Evolutionary conservation across 2,797 vertebrate species (phyloP).

Genomic region (Channa striata): DNA sequence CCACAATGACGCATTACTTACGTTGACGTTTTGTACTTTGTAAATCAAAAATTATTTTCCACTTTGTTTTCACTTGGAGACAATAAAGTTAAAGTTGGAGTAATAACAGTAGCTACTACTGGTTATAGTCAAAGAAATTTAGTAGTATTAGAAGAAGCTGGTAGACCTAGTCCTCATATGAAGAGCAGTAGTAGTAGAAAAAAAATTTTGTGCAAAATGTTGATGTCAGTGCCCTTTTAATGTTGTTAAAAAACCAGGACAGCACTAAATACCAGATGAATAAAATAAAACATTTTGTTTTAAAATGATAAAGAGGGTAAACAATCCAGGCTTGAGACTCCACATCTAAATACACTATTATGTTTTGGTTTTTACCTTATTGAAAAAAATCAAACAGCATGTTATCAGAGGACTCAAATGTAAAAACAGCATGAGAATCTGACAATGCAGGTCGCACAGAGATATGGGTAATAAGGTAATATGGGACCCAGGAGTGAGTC

Average conservation of each 20-base stretch:
- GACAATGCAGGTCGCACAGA: neutral
- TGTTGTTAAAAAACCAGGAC: slow-evolving; percentile 1
- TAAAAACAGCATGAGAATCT: neutral
- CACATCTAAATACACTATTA: neutral
- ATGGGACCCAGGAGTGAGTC: neutral
- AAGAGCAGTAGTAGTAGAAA: too few species aligned
- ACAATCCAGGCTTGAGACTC: neutral
- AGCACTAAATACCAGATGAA: neutral
- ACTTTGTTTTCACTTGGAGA: too few species aligned
- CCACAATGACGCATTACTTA: neutral
- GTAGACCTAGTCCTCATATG: too few species aligned
- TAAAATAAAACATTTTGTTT: neutral
- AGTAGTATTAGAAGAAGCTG: too few species aligned
- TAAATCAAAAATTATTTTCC: too few species aligned
- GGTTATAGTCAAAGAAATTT: too few species aligned
- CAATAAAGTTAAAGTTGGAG: neutral
- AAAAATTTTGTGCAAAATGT: too few species aligned
- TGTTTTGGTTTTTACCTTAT: neutral
- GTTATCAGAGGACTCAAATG: neutral
- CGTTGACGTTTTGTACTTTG: neutral
- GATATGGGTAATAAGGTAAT: neutral
- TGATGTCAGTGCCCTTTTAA: neutral
- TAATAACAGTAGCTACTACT: too few species aligned
- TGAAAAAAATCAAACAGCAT: neutral
- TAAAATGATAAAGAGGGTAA: neutral